These are phyloP conservation scores for Syrphus vitripennis DNA, from an alignment of 2,888 invertebrate genomes.

Conservation along the genomic window DNA sequence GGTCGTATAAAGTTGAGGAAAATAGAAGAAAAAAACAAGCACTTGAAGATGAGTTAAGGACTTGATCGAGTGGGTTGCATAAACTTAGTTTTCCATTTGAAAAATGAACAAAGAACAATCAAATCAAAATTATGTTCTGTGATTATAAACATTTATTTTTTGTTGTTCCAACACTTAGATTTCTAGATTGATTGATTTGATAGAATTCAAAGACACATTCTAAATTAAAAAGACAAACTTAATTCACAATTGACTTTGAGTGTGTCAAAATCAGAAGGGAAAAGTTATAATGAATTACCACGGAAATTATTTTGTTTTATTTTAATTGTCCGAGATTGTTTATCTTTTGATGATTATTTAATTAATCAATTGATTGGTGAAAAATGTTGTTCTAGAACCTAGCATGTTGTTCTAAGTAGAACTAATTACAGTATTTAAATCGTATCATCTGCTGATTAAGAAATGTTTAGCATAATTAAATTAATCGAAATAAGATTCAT, in stretches of 20 bases:
- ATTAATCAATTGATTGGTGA: not conserved
- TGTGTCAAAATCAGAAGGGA: not conserved
- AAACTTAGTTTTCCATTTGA: not conserved
- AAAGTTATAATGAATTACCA: not conserved
- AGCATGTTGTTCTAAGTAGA: not conserved
- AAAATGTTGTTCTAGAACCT: not conserved
- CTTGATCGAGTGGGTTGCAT: not conserved
- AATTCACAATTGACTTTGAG: not conserved
- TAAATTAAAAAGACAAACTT: not conserved
- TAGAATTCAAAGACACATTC: not conserved
- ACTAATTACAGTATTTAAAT: not conserved
- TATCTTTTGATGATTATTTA: not conserved
- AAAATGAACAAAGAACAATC: not conserved
- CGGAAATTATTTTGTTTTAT: constrained; percentile 1
- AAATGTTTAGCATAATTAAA: not conserved
- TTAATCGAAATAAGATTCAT: not conserved
- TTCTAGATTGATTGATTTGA: not conserved
- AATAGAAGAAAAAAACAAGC: not conserved
- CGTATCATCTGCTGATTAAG: not conserved
- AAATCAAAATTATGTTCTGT: not conserved
- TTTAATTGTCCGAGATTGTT: no score
- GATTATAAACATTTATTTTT: no score
- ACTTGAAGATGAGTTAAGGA: constrained; percentile 4
- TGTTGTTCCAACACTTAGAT: no score
- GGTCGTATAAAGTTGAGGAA: not conserved